These are phyloP conservation scores for Bedellia somnulentella DNA, from an alignment of 2,888 invertebrate genomes.

Conservation along the genomic window DNA sequence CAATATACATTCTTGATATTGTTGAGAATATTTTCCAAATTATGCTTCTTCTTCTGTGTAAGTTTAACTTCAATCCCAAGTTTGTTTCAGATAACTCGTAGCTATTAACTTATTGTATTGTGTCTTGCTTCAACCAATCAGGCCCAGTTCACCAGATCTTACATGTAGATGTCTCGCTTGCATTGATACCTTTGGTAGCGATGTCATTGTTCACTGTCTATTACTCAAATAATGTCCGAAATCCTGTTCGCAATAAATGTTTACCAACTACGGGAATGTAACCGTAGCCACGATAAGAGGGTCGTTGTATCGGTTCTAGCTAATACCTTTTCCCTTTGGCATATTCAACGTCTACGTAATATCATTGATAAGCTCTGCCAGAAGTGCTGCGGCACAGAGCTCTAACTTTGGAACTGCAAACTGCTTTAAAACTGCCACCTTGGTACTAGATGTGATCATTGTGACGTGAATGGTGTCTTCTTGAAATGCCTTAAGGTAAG, in stretches of 20 bases:
- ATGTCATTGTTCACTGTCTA: conserved; percentile 7
- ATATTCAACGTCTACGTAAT: conserved; percentile 3
- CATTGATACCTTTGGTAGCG: conserved; percentile 9
- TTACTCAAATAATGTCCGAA: conserved; percentile 6
- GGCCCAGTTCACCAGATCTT: conserved; percentile 5
- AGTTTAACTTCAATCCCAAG: background rate
- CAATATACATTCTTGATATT: conserved; percentile 2
- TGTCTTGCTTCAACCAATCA: conserved; percentile 1
- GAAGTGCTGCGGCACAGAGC: conserved; percentile 2
- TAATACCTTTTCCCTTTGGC: conserved; percentile 2
- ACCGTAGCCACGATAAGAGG: conserved; percentile 11
- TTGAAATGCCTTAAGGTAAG: conserved; percentile 3
- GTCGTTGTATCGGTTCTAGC: conserved; percentile 12
- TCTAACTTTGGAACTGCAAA: conserved; percentile 4
- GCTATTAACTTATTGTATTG: background rate
- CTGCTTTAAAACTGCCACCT: conserved; percentile 5
- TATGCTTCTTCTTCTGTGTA: background rate
- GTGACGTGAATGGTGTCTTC: conserved; percentile 3
- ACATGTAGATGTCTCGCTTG: background rate
- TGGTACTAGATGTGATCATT: conserved; percentile 5
- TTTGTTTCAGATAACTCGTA: background rate
- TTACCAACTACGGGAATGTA: conserved; percentile 12
- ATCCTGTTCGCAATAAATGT: conserved; percentile 12
- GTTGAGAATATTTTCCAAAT: conserved; percentile 4
- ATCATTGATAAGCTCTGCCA: conserved; percentile 1